Evolutionary conservation across 2,797 vertebrate species (phyloP).

Genomic region (Hirundo rustica): DNA sequence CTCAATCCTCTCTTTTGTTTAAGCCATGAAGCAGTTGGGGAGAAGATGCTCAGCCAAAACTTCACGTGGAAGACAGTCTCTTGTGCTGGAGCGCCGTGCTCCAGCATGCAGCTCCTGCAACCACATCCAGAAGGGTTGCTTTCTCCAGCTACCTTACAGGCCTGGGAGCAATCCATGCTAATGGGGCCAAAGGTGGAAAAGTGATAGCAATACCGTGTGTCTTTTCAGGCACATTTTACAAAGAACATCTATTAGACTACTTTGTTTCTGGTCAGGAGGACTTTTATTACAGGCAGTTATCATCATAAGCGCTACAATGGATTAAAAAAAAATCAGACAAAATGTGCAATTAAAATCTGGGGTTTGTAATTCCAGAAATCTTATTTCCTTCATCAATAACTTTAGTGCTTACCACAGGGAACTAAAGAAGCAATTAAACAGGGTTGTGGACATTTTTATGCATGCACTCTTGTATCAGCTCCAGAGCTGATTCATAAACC

Average conservation of each 20-base stretch:
- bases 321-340: conserved; percentile 31
- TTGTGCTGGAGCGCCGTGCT: rapidly evolving
- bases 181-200: conserved; percentile 21
- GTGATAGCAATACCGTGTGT: not conserved
- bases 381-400: conserved; percentile 49
- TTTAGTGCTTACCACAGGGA: conserved; percentile 39
- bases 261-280: not conserved
- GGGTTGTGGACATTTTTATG: conserved; percentile 12
- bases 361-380: conserved; percentile 27
- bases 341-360: conserved; percentile 14
- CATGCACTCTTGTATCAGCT: not conserved
- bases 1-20: not conserved
- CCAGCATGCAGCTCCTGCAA: not conserved
- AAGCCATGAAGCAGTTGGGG: not conserved
- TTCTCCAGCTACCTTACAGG: not conserved
- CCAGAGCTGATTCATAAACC: conserved; percentile 27
- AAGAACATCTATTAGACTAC: not conserved
- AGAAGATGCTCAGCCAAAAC: not conserved
- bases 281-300: conserved; percentile 4
- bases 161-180: not conserved
- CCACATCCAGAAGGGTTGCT: not conserved
- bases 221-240: not conserved
- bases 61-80: rapidly evolving
- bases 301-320: not conserved
- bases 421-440: conserved; percentile 25